phyloP scores from a whole-genome alignment of 2,113 vertebrate species.

The Acinonyx jubatus region DNA sequence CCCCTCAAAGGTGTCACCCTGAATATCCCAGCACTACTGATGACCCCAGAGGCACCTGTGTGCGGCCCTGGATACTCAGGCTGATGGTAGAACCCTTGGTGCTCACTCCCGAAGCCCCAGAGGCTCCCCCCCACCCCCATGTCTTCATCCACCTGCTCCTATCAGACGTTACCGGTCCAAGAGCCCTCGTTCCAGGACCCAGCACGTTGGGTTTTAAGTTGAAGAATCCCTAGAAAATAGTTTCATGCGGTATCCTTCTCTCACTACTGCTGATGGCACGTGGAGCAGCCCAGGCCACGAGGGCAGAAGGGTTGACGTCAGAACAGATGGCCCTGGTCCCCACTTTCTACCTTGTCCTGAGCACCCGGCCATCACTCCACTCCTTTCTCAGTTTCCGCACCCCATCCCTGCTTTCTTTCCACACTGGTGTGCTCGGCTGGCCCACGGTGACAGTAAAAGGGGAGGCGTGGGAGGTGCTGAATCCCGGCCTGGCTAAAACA shows the following conservation, averaged over 20 bases:
- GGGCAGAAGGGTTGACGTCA: background rate
- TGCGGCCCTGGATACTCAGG: rapidly evolving
- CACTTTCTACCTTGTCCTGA: background rate
- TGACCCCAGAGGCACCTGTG: background rate
- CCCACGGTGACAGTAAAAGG: background rate
- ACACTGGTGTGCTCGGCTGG: rapidly evolving
- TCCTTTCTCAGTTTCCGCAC: background rate
- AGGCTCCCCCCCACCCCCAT: rapidly evolving
- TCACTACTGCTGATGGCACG: too few species aligned
- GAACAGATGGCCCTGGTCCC: background rate
- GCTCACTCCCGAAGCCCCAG: background rate
- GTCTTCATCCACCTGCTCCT: background rate
- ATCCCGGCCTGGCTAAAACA: background rate
- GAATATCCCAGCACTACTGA: background rate
- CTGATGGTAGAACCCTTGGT: background rate
- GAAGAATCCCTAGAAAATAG: too few species aligned
- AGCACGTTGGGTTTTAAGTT: background rate
- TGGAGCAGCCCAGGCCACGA: rapidly evolving
- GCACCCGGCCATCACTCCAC: background rate
- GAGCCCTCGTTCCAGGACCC: background rate
- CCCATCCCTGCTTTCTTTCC: background rate
- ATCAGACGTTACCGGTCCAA: background rate
- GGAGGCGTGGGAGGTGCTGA: background rate
- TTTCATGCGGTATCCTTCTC: rapidly evolving
- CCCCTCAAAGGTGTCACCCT: background rate